phyloP scores from a whole-genome alignment of 2,888 invertebrate species.

The Glomeris marginata region DNA sequence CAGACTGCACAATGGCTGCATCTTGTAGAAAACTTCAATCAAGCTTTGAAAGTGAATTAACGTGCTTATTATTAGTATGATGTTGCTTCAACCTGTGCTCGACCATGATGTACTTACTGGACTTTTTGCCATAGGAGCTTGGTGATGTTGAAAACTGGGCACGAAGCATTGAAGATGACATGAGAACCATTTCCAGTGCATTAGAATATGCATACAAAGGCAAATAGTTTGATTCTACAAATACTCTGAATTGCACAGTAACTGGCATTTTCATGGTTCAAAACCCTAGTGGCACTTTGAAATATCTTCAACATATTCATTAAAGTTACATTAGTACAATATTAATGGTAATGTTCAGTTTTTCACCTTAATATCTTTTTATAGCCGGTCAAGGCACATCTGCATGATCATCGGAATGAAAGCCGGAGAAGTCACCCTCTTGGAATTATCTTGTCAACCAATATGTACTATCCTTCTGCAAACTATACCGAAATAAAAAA shows the following conservation, averaged over 20 bases:
- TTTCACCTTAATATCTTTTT: neutral
- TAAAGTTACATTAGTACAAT: too few relatives aligned
- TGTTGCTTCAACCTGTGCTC: neutral
- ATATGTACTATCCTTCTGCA: too few relatives aligned
- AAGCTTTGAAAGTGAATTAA: slow-evolving; percentile 35
- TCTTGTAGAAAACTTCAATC: slow-evolving; percentile 43
- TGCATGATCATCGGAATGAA: neutral
- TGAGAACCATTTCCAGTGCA: slow-evolving; percentile 79
- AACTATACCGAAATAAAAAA: too few relatives aligned
- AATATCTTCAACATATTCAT: too few relatives aligned
- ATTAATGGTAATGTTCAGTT: neutral
- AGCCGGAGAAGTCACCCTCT: too few relatives aligned
- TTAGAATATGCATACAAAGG: slow-evolving; percentile 85
- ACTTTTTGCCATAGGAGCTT: slow-evolving; percentile 49
- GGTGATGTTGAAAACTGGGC: slow-evolving; percentile 99
- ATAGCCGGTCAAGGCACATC: slow-evolving; percentile 3
- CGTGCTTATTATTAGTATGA: neutral
- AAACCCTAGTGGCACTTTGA: too few relatives aligned
- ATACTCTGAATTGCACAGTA: slow-evolving; percentile 5
- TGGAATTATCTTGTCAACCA: too few relatives aligned
- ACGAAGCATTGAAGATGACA: slow-evolving; percentile 86
- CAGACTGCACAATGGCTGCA: slow-evolving; percentile 96
- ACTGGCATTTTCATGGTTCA: too few relatives aligned
- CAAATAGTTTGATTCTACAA: slow-evolving; percentile 12
- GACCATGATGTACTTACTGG: neutral